Conservation (phyloP, 2,797 vertebrate species). For the Catharus ustulatus region DNA sequence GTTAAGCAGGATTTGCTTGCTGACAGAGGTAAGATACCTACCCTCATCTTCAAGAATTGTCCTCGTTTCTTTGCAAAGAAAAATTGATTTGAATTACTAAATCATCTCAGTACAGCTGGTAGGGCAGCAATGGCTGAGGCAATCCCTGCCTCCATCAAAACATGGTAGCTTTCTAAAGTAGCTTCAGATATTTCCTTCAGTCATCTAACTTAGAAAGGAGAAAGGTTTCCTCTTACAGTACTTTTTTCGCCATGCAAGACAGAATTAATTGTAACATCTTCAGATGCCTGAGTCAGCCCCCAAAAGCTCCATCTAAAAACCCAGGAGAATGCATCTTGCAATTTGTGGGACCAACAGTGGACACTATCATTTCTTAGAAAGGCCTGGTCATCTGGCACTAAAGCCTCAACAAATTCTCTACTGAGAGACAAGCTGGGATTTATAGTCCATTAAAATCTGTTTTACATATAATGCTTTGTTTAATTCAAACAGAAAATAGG, state of each 20-base stretch:
- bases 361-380: neutral
- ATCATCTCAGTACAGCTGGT: fast-evolving
- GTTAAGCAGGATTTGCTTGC: neutral
- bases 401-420: neutral
- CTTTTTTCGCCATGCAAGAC: neutral
- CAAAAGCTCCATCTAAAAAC: neutral
- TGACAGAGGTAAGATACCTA: neutral
- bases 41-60: neutral
- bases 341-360: neutral
- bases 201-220: neutral
- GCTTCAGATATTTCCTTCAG: neutral
- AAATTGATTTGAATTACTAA: neutral
- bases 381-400: neutral
- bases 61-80: neutral
- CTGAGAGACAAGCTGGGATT: neutral
- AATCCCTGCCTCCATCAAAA: neutral
- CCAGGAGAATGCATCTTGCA: neutral
- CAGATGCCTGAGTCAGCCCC: neutral
- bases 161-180: neutral
- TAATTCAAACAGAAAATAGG: neutral
- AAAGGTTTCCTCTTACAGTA: neutral
- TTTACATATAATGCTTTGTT: neutral
- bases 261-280: neutral
- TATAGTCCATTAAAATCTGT: neutral
- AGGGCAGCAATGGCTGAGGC: neutral